Percentiles rank a stretch among this genome's conserved stretches.
These are phyloP conservation scores for Polyploca ridens DNA, from an alignment of 2,888 invertebrate species.

Conservation along the genomic window DNA sequence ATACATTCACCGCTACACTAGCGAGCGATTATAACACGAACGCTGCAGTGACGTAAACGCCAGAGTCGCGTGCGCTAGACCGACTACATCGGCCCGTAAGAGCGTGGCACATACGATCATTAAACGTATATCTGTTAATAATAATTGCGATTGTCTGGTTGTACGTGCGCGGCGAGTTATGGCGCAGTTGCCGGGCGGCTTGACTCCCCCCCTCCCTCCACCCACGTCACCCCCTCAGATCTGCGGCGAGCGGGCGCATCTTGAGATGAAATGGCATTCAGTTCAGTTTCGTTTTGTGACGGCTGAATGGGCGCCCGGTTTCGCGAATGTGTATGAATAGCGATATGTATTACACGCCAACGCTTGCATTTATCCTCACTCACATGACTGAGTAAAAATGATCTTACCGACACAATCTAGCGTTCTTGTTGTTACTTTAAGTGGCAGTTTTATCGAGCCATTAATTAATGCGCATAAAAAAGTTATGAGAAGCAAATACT, in stretches of 20 bases:
- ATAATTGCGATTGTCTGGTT: slow-evolving; percentile 81
- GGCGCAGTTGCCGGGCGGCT: slow-evolving; percentile 75
- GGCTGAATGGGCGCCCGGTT: slow-evolving; percentile 67
- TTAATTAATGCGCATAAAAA: neutral
- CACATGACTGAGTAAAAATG: slow-evolving; percentile 20
- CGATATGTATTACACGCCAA: slow-evolving; percentile 33
- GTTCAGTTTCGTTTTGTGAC: slow-evolving; percentile 72
- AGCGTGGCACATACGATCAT: slow-evolving; percentile 71
- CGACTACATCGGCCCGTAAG: slow-evolving; percentile 53
- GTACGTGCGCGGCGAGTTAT: slow-evolving; percentile 78
- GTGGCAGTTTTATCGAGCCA: neutral
- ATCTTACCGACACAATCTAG: neutral
- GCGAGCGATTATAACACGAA: slow-evolving; percentile 61
- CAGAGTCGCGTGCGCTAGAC: slow-evolving; percentile 55
- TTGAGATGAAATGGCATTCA: slow-evolving; percentile 74
- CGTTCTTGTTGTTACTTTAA: neutral
- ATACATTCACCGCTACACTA: slow-evolving; percentile 46
- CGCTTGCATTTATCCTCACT: slow-evolving; percentile 20
- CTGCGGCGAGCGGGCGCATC: slow-evolving; percentile 62
- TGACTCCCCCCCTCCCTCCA: slow-evolving; percentile 34
- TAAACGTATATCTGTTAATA: slow-evolving; percentile 81
- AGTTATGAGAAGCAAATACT: neutral
- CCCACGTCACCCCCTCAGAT: slow-evolving; percentile 52
- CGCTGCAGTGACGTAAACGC: slow-evolving; percentile 52
- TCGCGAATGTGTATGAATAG: slow-evolving; percentile 59